phyloP scores from a whole-genome alignment of 1,140 invertebrate species.

The Leptopilina clavipes region DNA sequence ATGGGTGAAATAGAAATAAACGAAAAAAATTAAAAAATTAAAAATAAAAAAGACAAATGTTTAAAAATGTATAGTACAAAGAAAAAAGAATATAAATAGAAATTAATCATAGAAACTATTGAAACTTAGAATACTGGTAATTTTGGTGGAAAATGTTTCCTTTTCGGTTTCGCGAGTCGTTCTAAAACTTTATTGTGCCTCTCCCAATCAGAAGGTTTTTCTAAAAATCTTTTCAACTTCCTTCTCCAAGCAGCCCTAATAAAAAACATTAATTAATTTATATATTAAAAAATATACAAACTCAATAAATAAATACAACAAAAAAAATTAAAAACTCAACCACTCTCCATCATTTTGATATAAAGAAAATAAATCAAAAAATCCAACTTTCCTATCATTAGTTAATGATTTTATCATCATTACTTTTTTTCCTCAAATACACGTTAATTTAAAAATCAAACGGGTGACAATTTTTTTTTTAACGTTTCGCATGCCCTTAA shows the following conservation, averaged over 20 bases:
- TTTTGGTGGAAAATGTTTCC: constrained; percentile 34
- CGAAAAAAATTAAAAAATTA: not conserved
- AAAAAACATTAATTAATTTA: constrained; percentile 21
- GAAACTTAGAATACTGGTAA: constrained; percentile 29
- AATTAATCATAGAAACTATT: not conserved
- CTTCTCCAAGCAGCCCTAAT: constrained; percentile 53
- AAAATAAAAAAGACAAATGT: too few relatives aligned
- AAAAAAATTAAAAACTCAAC: not conserved
- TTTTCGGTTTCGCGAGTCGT: constrained; percentile 57
- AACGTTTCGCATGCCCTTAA: too few relatives aligned
- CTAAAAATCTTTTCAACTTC: constrained; percentile 52
- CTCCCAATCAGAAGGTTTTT: constrained; percentile 60
- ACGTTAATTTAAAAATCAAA: too few relatives aligned
- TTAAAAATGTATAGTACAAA: too few relatives aligned
- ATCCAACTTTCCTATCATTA: too few relatives aligned
- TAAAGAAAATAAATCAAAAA: too few relatives aligned
- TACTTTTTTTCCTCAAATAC: too few relatives aligned
- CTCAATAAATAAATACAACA: not conserved
- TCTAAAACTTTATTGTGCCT: constrained; percentile 54
- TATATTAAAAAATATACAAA: constrained; percentile 10
- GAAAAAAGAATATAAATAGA: not conserved
- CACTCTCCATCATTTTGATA: not conserved
- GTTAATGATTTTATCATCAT: too few relatives aligned
- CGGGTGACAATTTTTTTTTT: too few relatives aligned
- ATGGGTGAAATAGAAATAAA: too few relatives aligned